Percentiles rank a stretch among this genome's conserved stretches.
Evolutionary conservation across 1,140 invertebrate genomes (phyloP).

Genomic region (Pachypsylla venusta): DNA sequence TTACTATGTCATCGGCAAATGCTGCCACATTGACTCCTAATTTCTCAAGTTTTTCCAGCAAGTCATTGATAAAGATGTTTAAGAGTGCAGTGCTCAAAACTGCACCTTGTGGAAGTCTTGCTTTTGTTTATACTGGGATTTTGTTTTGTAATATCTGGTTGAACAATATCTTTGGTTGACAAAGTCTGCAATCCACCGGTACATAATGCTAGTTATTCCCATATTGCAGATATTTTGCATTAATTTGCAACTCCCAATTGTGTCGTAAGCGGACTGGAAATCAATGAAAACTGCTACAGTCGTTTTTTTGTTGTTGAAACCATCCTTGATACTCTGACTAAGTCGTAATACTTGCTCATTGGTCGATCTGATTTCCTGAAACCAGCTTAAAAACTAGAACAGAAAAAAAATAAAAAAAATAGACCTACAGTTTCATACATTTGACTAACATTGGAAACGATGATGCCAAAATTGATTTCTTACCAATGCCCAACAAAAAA

Average conservation of each 20-base stretch:
- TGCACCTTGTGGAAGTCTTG: neutral
- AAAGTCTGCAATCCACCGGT: neutral
- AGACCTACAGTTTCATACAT: too few species aligned
- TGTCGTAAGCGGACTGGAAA: neutral
- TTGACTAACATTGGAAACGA: too few species aligned
- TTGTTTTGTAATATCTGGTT: neutral
- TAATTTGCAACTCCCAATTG: neutral
- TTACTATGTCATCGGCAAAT: neutral
- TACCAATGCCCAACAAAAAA: neutral
- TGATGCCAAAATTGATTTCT: too few species aligned
- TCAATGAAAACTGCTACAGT: slow-evolving; percentile 7
- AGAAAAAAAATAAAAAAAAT: too few species aligned
- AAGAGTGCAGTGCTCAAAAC: neutral
- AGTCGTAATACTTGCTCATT: neutral
- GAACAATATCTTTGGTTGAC: neutral
- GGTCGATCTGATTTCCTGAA: neutral
- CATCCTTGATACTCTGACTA: neutral
- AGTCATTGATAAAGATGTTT: neutral
- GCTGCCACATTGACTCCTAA: neutral
- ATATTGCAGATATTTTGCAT: neutral
- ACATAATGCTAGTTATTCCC: neutral
- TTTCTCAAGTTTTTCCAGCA: neutral
- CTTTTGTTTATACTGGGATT: neutral
- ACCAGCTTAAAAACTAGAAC: too few species aligned
- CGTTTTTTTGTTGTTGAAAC: neutral